A percentile compares a stretch with the other conserved stretches of the same genome.
phyloP scores from a whole-genome alignment of 2,888 invertebrate genomes.

The Atrina japonica region DNA sequence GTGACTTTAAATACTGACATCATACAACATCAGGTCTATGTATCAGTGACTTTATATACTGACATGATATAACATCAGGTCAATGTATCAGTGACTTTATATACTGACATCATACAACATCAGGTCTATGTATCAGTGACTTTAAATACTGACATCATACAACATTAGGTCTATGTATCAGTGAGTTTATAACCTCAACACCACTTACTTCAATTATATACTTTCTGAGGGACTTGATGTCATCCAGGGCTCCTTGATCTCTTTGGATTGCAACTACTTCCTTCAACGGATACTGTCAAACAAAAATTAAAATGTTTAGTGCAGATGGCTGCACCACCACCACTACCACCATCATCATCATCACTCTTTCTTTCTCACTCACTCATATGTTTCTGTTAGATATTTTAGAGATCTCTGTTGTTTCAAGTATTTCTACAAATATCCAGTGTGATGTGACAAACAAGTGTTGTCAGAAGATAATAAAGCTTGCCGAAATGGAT shows the following conservation, averaged over 20 bases:
- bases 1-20: no score
- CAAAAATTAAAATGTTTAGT: background rate
- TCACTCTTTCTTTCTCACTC: no score
- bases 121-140: background rate
- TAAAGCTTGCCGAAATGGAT: no score
- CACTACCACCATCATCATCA: no score
- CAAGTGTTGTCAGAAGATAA: no score
- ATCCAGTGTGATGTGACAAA: no score
- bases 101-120: background rate
- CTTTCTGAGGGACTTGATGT: constrained; percentile 88
- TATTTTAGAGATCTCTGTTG: no score
- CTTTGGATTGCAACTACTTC: constrained; percentile 97
- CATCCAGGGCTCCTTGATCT: constrained; percentile 88
- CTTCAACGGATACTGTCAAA: constrained; percentile 90
- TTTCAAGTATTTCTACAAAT: no score
- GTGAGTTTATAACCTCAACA: no score
- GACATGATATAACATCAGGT: background rate
- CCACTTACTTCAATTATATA: constrained; percentile 88
- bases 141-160: background rate
- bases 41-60: background rate
- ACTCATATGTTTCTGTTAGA: no score
- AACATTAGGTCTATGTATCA: background rate
- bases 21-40: background rate
- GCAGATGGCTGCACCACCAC: no score
- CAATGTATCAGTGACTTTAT: no score